Evolutionary conservation across 2,797 vertebrate species (phyloP), one percentile per base, ranked within the genome.

Genomic region (Etheostoma perlongum): DNA sequence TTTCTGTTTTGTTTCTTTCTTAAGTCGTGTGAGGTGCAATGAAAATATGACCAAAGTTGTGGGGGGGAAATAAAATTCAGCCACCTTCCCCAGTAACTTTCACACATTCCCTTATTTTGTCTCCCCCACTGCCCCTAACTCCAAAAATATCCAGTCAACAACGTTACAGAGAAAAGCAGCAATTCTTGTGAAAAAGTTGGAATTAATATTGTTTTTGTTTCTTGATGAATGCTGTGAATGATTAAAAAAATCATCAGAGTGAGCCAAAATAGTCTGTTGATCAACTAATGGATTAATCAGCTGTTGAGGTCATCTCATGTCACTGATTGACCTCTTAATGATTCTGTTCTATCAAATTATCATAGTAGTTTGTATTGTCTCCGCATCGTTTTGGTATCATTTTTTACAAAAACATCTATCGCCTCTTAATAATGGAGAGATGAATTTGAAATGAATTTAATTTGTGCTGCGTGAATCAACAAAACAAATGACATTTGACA

Each of bases 401-500:
- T 33, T 19, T 21, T 51, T 7, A 40, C 23, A 0, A 0, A 59
- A 47, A 66, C 40, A 72, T 55, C 51, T 55, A 44, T 51, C 6
- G 6, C 14, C n/a, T 40, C 27, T 6, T 12, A 46, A 23, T n/a
- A 46, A 47, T 49, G 11, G 4, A 60, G n/a, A 25, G 1, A 40
- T 48, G 51, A 65, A 44, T 7, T 36, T 7, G 36, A 40, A 11
- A 40, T 40, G 10, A 51, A 36, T 53, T 42, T 23, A 1, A 33
- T 61, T 49, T 51, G 6, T 42, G 49, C 30, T 12, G 30, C 18
- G 40, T 42, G 60, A 48, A 66, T 30, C 14, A 49, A 5, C 40
- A 23, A 36, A 42, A 60, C 33, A 72, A 54, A 72, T n/a, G 7
- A 33, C 15, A 48, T 52, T 77, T 23, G 36, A 46, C 9, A 68